Evolutionary conservation across 2,113 vertebrate genomes (phyloP), one percentile per base, ranked within the genome.

Genomic region (Podocnemis expansa): DNA sequence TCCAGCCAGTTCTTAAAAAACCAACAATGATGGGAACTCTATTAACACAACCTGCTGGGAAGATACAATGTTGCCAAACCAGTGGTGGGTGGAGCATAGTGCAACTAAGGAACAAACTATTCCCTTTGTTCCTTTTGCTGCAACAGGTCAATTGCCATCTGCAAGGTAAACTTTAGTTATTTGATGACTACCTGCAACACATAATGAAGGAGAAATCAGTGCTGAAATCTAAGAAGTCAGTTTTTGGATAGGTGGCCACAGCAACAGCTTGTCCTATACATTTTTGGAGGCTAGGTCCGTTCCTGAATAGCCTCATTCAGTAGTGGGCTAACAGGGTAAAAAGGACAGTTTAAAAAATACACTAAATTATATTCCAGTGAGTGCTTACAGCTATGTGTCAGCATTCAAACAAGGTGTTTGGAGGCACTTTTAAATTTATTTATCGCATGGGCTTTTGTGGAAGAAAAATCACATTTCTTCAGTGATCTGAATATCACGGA

Each of bases 51-150:
- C n/a, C 24, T 0, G 3, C 80, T 55, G 12, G 45, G 54, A 41
- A 84, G 67, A 8, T 0, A 1, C 63, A 88, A 24, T 0, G 0
- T 49, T 70, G 10, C 91, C 81, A 80, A 86, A 31, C 2, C 0
- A 0, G 25, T 51, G 45, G 25, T 21, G 2, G 16, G n/a, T 0
- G 0, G 54, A 14, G 13, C 38, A 41, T 41, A 41, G 41, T 41
- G n/a, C 34, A 73, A 19, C 67, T 41, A 19, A 73, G 21, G 73
- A 47, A 51, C 0, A 2, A 93, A 51, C 0, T 2, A 93, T 34
- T n/a, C 8, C 8, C 29, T 38, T 41, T 8, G 10, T 43, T 63
- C 7, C 41, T 16, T 17, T 19, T 0, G 0, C 19, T 13, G 10
- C 0, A 0, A 78, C 55, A 22, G 22, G 45, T 45, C 38, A 51